phyloP scores from a whole-genome alignment of 2,888 invertebrate species.

The Orchestes rusci region DNA sequence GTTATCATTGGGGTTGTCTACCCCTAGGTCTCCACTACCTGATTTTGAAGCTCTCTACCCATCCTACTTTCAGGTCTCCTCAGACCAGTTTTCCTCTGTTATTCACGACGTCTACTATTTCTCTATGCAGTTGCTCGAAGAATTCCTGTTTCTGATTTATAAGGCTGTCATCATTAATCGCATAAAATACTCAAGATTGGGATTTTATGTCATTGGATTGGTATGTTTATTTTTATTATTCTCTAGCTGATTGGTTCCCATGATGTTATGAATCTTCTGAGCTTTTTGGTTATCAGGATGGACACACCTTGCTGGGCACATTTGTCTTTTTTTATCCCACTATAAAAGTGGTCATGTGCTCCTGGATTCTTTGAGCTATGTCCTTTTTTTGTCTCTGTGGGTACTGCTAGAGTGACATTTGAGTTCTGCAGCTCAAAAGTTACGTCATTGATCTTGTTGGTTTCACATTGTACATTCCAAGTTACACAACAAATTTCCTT shows the following conservation, averaged over 20 bases:
- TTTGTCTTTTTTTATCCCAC: conserved; percentile 15
- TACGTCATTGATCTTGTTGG: neutral
- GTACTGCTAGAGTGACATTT: conserved; percentile 1
- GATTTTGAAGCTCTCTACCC: no score
- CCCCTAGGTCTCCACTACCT: no score
- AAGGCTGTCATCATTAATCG: neutral
- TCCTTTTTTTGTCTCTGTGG: conserved; percentile 21
- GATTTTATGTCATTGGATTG: neutral
- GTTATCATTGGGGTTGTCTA: no score
- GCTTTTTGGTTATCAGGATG: conserved; percentile 9
- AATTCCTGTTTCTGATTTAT: neutral
- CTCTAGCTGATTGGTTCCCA: conserved; percentile 8
- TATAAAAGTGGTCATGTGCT: conserved; percentile 19
- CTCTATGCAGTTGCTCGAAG: neutral
- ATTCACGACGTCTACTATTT: neutral
- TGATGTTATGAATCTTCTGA: conserved; percentile 12
- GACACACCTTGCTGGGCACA: conserved; percentile 22
- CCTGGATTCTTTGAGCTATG: conserved; percentile 16
- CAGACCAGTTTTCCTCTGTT: neutral
- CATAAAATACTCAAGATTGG: neutral
- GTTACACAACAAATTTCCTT: neutral
- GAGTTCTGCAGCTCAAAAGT: neutral
- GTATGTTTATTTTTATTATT: conserved; percentile 2
- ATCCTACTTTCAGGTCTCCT: no score
- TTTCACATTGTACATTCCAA: neutral